Percentiles rank a stretch among this genome's conserved stretches.
phyloP scores from a whole-genome alignment of 2,113 vertebrate genomes.

The Hiodon alosoides region DNA sequence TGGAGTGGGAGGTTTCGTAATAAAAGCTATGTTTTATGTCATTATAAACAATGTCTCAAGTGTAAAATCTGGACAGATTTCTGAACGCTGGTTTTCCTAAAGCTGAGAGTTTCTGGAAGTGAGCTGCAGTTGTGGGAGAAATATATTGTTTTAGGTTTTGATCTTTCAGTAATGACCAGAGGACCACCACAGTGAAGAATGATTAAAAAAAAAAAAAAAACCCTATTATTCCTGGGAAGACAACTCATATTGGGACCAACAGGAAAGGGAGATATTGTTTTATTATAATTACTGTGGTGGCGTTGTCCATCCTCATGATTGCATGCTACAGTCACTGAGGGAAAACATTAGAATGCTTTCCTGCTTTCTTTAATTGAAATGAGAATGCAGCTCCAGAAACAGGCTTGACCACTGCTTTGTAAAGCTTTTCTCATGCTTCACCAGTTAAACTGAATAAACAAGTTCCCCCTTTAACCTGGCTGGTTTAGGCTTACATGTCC shows the following conservation, averaged over 20 bases:
- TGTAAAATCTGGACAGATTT: constrained; percentile 20
- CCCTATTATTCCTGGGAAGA: constrained; percentile 7
- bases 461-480: constrained; percentile 12
- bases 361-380: not conserved
- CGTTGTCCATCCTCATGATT: constrained; percentile 8
- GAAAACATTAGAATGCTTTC: not conserved
- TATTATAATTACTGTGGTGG: constrained; percentile 3
- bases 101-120: not conserved
- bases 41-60: constrained; percentile 21
- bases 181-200: constrained; percentile 17
- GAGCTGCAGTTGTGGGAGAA: constrained; percentile 3
- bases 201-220: constrained; percentile 15
- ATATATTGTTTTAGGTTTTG: not conserved
- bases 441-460: constrained; percentile 15
- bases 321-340: constrained; percentile 1
- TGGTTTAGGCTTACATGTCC: constrained; percentile 12
- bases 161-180: constrained; percentile 11
- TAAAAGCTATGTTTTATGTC: constrained; percentile 22
- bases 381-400: not conserved
- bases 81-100: constrained; percentile 12
- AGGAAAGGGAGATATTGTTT: constrained; percentile 4
- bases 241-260: constrained; percentile 3
- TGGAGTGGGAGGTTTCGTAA: constrained; percentile 7
- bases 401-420: constrained; percentile 14
- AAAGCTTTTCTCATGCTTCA: constrained; percentile 5